A percentile compares a stretch with the other conserved stretches of the same genome.
Evolutionary conservation across 2,113 vertebrate genomes (phyloP).

Genomic region (Formicarius rufipectus): DNA sequence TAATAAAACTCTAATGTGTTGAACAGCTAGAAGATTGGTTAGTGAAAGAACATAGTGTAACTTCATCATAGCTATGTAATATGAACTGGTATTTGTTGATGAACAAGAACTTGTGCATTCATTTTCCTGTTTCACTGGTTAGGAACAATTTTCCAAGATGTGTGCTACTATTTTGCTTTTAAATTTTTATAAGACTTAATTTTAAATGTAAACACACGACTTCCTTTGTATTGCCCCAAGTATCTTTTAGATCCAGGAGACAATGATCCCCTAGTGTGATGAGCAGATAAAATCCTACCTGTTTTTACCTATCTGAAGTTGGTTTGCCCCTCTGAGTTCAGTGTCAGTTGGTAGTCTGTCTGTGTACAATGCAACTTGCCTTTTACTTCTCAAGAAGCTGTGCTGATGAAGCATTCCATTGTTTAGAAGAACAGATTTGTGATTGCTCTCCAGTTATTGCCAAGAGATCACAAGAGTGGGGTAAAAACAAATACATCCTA

Average conservation of each 20-base stretch:
- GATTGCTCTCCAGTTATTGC: neutral
- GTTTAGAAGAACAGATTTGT: conserved; percentile 8
- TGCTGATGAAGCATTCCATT: conserved; percentile 26
- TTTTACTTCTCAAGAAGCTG: conserved; percentile 2
- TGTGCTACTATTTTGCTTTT: neutral
- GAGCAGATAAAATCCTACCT: neutral
- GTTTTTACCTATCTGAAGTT: neutral
- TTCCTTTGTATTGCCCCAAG: neutral
- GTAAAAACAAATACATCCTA: neutral
- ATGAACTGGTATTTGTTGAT: neutral
- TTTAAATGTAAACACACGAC: neutral
- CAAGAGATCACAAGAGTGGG: neutral
- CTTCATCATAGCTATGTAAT: neutral
- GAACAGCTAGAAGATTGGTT: neutral
- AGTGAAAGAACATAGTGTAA: neutral
- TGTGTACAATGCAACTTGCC: neutral
- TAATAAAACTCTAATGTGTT: neutral
- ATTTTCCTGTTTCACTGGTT: neutral
- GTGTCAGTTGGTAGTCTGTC: neutral
- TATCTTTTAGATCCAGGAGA: neutral
- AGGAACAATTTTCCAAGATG: neutral
- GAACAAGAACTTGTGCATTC: neutral
- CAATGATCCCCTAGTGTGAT: neutral
- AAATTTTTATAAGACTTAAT: neutral
- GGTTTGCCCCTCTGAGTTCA: neutral